A percentile compares a stretch with the other conserved stretches of the same genome.
These are phyloP conservation scores for Pachypanchax playfairii DNA, from an alignment of 2,113 vertebrate genomes.

Conservation along the genomic window DNA sequence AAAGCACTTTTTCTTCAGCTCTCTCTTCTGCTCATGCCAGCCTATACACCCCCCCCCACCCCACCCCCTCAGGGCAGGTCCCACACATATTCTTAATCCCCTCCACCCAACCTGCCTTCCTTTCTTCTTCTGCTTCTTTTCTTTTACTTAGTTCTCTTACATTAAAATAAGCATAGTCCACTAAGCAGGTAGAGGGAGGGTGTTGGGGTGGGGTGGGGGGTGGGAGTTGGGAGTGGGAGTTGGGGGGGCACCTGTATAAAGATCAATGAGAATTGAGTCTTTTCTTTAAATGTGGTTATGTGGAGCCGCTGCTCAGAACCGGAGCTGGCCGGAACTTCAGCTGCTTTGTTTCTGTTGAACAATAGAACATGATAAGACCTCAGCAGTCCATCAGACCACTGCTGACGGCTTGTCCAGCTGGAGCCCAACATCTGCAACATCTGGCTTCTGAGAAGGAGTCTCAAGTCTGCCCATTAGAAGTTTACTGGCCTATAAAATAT, in stretches of 20 bases:
- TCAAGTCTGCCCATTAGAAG: no score
- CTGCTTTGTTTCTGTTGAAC: conserved; percentile 19
- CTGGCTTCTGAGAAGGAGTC: neutral
- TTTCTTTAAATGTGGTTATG: conserved; percentile 51
- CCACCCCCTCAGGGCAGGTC: conserved; percentile 13
- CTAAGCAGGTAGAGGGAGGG: neutral
- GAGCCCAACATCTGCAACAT: conserved; percentile 3
- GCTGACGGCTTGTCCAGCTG: conserved; percentile 1
- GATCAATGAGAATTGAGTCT: conserved; percentile 66
- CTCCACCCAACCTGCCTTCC: conserved; percentile 15
- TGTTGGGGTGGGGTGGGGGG: neutral
- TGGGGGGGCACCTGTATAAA: neutral
- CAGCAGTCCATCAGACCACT: neutral
- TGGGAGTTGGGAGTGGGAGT: conserved; percentile 23
- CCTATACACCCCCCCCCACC: neutral
- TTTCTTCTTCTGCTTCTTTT: neutral
- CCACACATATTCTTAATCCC: conserved; percentile 20
- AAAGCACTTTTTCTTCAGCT: conserved; percentile 65
- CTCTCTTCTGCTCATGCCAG: conserved; percentile 31
- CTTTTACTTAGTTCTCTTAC: conserved; percentile 41
- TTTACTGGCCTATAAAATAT: no score
- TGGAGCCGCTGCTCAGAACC: conserved; percentile 1
- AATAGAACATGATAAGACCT: conserved; percentile 4
- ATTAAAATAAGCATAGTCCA: conserved; percentile 40
- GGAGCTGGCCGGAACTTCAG: conserved; percentile 1